Percentiles rank a stretch among this genome's conserved stretches.
Conservation (phyloP, 2,113 vertebrate species). For the Cinclus mexicanus region DNA sequence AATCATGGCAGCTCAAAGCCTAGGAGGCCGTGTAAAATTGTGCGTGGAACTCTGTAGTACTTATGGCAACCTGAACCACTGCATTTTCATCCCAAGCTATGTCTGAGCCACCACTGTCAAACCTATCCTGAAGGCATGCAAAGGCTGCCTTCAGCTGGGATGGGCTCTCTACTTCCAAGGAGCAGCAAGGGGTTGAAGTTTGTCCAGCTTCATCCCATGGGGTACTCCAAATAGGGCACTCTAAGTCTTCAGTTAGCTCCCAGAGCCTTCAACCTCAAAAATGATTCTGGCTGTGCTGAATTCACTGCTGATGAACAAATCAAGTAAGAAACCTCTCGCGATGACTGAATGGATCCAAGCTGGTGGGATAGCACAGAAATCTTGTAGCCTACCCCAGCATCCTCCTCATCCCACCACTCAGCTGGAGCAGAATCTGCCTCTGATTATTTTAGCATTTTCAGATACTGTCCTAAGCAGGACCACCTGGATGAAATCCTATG, state of each 20-base stretch:
- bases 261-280: neutral
- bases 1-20: neutral
- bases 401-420: neutral
- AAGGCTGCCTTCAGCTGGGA: neutral
- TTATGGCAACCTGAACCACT: neutral
- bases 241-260: neutral
- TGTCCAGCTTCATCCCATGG: neutral
- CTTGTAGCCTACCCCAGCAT: neutral
- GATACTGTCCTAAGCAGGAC: neutral
- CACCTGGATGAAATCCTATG: neutral
- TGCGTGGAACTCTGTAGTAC: neutral
- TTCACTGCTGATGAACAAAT: neutral
- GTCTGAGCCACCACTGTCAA: neutral
- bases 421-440: neutral
- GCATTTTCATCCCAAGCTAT: neutral
- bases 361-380: neutral
- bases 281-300: neutral
- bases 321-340: neutral
- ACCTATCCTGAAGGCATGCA: neutral
- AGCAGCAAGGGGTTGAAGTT: neutral
- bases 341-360: neutral
- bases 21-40: neutral
- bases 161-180: neutral
- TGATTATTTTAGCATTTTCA: neutral
- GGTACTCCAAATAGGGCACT: neutral